These are phyloP conservation scores for Chaetodon trifasciatus DNA, from an alignment of 2,797 vertebrate species.

Conservation along the genomic window DNA sequence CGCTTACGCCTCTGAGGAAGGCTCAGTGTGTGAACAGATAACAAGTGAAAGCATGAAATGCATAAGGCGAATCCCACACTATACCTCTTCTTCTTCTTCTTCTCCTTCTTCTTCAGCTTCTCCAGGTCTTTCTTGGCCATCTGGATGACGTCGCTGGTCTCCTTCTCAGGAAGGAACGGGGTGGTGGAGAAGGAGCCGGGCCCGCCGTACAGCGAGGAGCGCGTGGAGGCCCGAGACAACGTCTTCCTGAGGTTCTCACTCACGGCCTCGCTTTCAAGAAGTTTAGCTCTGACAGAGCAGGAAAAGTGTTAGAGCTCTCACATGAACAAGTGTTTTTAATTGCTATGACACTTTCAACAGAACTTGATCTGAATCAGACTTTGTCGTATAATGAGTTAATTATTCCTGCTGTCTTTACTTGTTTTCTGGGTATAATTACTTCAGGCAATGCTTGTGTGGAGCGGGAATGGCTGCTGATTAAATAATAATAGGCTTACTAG, in stretches of 20 bases:
- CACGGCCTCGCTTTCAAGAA: constrained; percentile 95
- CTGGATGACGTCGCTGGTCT: constrained; percentile 93
- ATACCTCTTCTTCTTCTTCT: constrained; percentile 97
- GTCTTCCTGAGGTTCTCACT: constrained; percentile 94
- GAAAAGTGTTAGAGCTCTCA: not conserved
- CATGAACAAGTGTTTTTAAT: not conserved
- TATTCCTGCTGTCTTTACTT: not conserved
- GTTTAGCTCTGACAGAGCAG: constrained; percentile 88
- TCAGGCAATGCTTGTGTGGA: not conserved
- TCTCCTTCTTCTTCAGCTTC: constrained; percentile 96
- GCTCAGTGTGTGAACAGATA: not conserved
- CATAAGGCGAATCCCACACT: not conserved
- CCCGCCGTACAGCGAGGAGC: constrained; percentile 88
- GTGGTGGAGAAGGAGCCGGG: constrained; percentile 85
- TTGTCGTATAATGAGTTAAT: too few species aligned
- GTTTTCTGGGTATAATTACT: not conserved
- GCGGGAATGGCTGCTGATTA: not conserved
- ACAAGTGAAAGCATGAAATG: not conserved
- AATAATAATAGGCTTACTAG: too few species aligned
- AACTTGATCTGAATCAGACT: not conserved
- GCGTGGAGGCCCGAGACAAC: constrained; percentile 90
- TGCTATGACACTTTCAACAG: not conserved
- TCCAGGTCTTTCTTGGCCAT: constrained; percentile 96
- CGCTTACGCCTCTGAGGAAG: accelerated
- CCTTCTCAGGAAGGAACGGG: constrained; percentile 90